Conservation (phyloP, 2,113 vertebrate genomes). For the Cheirogaleus medius region DNA sequence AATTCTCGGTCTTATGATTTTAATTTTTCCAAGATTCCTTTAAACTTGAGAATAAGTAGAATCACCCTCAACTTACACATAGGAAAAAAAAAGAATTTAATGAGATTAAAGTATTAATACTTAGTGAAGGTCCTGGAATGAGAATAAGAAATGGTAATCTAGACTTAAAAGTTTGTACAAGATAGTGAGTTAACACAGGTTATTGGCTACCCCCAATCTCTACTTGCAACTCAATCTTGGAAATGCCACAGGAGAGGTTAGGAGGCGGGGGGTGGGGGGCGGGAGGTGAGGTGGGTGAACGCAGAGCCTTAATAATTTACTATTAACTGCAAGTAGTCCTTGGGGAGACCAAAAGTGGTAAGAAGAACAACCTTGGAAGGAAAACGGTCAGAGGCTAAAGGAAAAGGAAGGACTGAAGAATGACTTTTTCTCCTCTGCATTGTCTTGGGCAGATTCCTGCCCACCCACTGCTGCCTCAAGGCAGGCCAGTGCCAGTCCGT, state of each 20-base stretch:
- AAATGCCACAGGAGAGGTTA: neutral
- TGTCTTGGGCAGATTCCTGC: neutral
- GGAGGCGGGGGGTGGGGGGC: neutral
- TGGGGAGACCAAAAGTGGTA: neutral
- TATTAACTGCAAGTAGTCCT: neutral
- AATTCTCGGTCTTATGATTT: conserved; percentile 8
- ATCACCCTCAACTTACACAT: neutral
- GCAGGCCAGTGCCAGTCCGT: neutral
- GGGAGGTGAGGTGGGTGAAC: too few species aligned
- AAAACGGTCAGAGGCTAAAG: neutral
- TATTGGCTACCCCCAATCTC: neutral
- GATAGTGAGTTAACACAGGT: neutral
- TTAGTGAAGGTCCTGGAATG: neutral
- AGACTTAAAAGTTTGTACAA: neutral
- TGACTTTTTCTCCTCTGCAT: neutral
- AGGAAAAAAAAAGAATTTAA: neutral
- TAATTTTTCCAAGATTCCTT: neutral
- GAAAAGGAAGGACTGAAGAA: neutral
- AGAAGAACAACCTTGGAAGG: neutral
- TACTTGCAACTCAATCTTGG: neutral
- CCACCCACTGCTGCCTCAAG: neutral
- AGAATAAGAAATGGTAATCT: neutral
- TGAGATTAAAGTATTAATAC: neutral
- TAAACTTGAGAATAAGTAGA: neutral
- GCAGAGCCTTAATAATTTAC: neutral